phyloP scores from a whole-genome alignment of 2,797 vertebrate species.

The Sebastiscus albofasciatus region DNA sequence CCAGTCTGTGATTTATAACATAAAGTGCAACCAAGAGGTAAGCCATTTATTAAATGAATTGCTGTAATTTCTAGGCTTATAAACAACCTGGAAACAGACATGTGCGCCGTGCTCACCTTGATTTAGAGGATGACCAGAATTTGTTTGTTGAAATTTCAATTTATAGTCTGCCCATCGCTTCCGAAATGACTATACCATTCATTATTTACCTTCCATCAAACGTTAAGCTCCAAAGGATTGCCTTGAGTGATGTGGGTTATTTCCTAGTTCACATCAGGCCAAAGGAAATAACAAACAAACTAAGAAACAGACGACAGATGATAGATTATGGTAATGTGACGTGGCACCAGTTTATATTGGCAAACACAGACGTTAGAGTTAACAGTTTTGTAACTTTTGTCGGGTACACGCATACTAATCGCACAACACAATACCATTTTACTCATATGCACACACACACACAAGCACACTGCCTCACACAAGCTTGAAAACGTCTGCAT shows the following conservation, averaged over 20 bases:
- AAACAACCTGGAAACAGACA: not conserved
- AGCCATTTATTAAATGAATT: not conserved
- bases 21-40: not conserved
- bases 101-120: not conserved
- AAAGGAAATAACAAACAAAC: not conserved
- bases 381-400: not conserved
- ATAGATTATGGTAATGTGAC: not conserved
- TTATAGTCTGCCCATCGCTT: not conserved
- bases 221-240: not conserved
- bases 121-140: not conserved
- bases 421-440: not conserved
- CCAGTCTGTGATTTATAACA: not conserved
- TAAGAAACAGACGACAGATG: not conserved
- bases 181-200: not conserved
- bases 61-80: not conserved
- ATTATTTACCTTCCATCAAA: not conserved
- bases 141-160: not conserved
- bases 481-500: slow-evolving; percentile 3
- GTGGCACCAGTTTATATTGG: not conserved
- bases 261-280: not conserved
- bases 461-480: slow-evolving; percentile 6
- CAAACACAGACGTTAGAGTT: not conserved
- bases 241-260: not conserved
- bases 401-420: not conserved
- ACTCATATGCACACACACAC: not conserved